These are phyloP conservation scores for Tringa solitaria DNA, from an alignment of 2,113 vertebrate species.

Conservation along the genomic window DNA sequence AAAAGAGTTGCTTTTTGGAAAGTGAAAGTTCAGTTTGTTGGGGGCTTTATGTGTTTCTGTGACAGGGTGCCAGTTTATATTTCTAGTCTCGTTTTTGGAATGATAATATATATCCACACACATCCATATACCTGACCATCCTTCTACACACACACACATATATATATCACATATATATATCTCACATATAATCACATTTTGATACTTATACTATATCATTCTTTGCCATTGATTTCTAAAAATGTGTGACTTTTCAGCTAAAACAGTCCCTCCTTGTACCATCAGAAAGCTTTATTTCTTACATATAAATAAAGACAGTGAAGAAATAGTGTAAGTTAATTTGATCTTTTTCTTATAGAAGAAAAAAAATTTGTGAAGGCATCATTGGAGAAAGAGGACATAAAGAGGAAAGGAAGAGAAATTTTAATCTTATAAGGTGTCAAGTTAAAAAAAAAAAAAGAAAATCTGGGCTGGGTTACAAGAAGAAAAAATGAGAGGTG, in stretches of 20 bases:
- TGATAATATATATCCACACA: not conserved
- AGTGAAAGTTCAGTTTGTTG: not conserved
- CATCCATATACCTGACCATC: not conserved
- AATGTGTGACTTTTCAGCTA: not conserved
- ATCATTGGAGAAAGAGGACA: not conserved
- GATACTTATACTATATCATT: not conserved
- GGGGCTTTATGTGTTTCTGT: not conserved
- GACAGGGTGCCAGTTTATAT: not conserved
- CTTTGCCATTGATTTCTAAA: not conserved
- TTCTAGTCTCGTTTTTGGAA: not conserved
- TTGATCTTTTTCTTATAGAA: not conserved
- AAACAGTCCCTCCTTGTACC: not conserved
- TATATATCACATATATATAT: not conserved
- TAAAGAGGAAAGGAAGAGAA: not conserved
- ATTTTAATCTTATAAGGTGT: not conserved
- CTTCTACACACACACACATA: not conserved
- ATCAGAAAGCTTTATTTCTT: not conserved
- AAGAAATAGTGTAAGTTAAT: not conserved
- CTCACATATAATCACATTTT: not conserved
- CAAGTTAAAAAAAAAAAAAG: not conserved
- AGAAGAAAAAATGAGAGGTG: not conserved
- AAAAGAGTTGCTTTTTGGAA: not conserved
- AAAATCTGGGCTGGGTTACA: not conserved
- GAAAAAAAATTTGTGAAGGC: not conserved
- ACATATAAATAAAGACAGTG: not conserved